These are phyloP conservation scores for Caenorhabditis zanzibari DNA, from an alignment of 2,888 invertebrate species.

Conservation along the genomic window DNA sequence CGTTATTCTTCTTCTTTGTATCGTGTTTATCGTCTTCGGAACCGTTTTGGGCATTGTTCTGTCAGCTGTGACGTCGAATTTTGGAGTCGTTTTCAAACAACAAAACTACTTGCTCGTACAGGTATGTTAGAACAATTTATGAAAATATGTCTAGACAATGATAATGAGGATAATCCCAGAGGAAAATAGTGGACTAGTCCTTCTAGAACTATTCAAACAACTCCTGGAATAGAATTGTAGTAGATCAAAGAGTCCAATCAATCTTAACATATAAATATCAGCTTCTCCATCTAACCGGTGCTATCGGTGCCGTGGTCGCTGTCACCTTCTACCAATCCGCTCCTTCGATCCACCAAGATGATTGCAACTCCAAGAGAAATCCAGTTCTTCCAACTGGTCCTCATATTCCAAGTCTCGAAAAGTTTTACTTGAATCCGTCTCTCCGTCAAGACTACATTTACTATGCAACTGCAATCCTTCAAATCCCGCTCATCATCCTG, in stretches of 20 bases:
- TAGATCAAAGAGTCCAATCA: no score
- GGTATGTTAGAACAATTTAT: constrained; percentile 3
- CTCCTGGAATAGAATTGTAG: no score
- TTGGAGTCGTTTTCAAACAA: constrained; percentile 44
- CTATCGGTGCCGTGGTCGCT: constrained; percentile 52
- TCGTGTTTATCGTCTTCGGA: constrained; percentile 56
- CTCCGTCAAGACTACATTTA: constrained; percentile 54
- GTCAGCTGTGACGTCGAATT: constrained; percentile 49
- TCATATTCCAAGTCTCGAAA: constrained; percentile 63
- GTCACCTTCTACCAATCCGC: constrained; percentile 58
- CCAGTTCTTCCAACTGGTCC: constrained; percentile 38
- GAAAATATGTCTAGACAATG: background rate
- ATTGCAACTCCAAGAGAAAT: constrained; percentile 46
- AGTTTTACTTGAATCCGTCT: constrained; percentile 58
- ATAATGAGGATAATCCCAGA: no score
- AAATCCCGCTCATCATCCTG: constrained; percentile 40
- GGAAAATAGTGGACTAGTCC: no score
- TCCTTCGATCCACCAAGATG: constrained; percentile 50
- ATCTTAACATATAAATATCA: no score
- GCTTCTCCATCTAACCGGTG: constrained; percentile 53
- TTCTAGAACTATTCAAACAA: no score
- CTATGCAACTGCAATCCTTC: constrained; percentile 47
- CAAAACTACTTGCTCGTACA: constrained; percentile 46
- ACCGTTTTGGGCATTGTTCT: constrained; percentile 46
- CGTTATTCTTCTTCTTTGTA: constrained; percentile 32